phyloP scores from a whole-genome alignment of 2,797 vertebrate species.

The Xiphophorus birchmanni region DNA sequence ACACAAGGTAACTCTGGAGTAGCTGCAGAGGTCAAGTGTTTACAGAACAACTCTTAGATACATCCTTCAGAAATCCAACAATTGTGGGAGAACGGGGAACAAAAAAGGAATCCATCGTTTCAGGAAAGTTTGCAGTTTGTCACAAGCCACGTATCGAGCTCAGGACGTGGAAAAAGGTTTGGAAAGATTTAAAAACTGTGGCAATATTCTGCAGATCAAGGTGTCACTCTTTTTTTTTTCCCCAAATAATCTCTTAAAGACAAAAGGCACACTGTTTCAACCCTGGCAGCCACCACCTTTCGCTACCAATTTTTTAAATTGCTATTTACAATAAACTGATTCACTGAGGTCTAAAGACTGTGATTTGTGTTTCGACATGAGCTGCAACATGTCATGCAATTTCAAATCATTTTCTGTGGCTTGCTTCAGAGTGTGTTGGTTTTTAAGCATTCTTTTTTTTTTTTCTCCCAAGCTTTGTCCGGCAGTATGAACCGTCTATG shows the following conservation, averaged over 20 bases:
- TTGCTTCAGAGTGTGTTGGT: constrained; percentile 26
- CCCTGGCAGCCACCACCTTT: constrained; percentile 7
- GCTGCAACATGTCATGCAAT: constrained; percentile 41
- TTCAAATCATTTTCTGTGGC: constrained; percentile 38
- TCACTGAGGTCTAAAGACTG: constrained; percentile 7
- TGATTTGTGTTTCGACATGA: constrained; percentile 51
- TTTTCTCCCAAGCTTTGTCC: constrained; percentile 17
- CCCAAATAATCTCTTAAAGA: not conserved
- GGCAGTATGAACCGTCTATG: constrained; percentile 59
- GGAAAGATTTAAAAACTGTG: not conserved
- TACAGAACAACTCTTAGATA: not conserved
- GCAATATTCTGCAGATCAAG: not conserved
- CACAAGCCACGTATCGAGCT: not conserved
- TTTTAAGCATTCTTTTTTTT: not conserved
- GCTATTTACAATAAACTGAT: constrained; percentile 25
- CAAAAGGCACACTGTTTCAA: constrained; percentile 13
- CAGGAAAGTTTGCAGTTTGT: not conserved
- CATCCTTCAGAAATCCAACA: not conserved
- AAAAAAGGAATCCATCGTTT: not conserved
- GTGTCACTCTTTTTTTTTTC: constrained; percentile 1
- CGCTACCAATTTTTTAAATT: constrained; percentile 35
- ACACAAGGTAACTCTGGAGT: not conserved
- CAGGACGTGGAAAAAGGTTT: not conserved
- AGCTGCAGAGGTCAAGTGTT: not conserved
- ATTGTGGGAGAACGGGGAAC: too few species aligned